Base-by-base conservation (phyloP, 2,888 invertebrate genomes). In the Ashinkailepas kermadecensis region DNA sequence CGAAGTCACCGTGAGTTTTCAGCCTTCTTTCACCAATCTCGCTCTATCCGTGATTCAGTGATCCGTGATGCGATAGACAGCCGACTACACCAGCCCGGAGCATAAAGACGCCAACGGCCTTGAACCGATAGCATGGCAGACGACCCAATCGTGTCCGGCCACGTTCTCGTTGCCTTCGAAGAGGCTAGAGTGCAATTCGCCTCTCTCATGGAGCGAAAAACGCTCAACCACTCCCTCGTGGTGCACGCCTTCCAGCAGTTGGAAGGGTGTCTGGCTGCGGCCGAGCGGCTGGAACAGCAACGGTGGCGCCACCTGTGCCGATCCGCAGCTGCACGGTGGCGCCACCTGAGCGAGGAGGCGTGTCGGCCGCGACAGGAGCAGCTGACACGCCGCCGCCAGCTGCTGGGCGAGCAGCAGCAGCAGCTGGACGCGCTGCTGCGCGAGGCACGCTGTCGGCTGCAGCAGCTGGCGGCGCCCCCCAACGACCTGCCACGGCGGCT, bases 391-490 rank as follows among this genome's bases (percentile, higher is more conserved):
- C 70, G 39, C 39, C 70, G 70, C 12, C 39, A 13, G 39, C 70
- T 70, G 70, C 39, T 70, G 70, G 12, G 39, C 39, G 39, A 70
- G 70, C 70, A 70, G 70, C 70, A 70, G 70, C 70, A 25, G 70
- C 70, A 13, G 12, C 70, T 70, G 39, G 70, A 70, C 70, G 13
- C 7, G 12, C 25, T 70, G 70, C 39, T 70, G 13, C 21, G 6
- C 13, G 39, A 70, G 70, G 70, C 70, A 13, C 70, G 39, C 39
- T 39, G 39, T 0, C 39, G 12, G 39, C 70, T 70, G 70, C 6
- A 70, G 25, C 70, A 13, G 25, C 10, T 39, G 25, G 39, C 39
- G 4, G 15, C 11, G 70, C 70, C 70, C 11, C 70, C 70, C 39
- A 39, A 0, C 39, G 70, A 70, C 70, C 12, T 39, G 13, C 11